Conservation (phyloP, 2,797 vertebrate genomes). For the Knipowitschia caucasica region DNA sequence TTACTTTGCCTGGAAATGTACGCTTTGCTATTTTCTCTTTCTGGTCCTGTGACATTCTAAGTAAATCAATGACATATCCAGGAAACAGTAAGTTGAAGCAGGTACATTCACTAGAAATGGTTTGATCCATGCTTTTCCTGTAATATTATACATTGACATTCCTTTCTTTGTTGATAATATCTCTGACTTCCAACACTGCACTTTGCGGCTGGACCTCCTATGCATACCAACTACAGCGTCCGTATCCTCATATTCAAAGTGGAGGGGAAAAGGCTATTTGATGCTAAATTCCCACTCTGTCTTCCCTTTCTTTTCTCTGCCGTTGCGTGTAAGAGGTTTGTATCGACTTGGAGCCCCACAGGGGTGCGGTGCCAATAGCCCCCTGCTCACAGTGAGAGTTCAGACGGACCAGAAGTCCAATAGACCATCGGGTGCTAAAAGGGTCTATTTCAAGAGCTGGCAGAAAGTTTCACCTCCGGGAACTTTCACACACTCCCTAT, state of each 20-base stretch:
- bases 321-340: slow-evolving; percentile 43
- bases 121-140: too few relatives aligned
- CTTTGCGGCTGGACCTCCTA: slow-evolving; percentile 1
- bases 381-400: slow-evolving; percentile 46
- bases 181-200: background rate
- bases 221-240: slow-evolving; percentile 20
- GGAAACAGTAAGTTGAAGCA: too few relatives aligned
- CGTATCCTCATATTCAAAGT: slow-evolving; percentile 5
- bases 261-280: slow-evolving; percentile 22
- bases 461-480: slow-evolving; percentile 52
- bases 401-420: slow-evolving; percentile 53
- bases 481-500: slow-evolving; percentile 34
- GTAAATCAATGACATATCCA: too few relatives aligned
- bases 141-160: slow-evolving; percentile 4
- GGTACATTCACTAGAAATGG: too few relatives aligned
- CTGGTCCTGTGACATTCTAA: too few relatives aligned
- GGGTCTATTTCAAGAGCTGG: slow-evolving; percentile 55
- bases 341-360: slow-evolving; percentile 57
- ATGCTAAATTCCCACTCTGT: slow-evolving; percentile 11
- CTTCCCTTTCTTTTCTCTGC: background rate
- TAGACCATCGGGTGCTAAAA: slow-evolving; percentile 65
- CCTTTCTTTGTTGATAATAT: background rate
- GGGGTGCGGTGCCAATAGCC: slow-evolving; percentile 55
- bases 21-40: too few relatives aligned
- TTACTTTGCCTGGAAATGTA: too few relatives aligned